These are phyloP conservation scores for Anoplopoma fimbria DNA, from an alignment of 2,113 vertebrate species.

Conservation along the genomic window DNA sequence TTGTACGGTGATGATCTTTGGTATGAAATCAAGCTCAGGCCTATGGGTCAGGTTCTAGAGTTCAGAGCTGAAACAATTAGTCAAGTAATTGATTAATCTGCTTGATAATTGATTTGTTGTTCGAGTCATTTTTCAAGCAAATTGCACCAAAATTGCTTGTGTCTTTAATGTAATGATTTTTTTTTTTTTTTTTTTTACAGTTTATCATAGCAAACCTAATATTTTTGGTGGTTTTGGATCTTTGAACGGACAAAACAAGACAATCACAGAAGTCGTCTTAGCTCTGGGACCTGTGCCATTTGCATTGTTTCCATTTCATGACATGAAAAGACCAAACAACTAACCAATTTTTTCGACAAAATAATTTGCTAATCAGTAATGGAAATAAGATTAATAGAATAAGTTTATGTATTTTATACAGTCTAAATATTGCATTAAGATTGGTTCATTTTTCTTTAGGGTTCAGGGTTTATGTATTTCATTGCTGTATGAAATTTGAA, in stretches of 20 bases:
- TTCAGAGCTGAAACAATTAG: not conserved
- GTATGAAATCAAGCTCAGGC: not conserved
- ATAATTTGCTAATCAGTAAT: not conserved
- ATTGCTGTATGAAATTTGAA: not conserved
- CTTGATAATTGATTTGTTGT: not conserved
- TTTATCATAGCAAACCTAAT: not conserved
- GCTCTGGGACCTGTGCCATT: not conserved
- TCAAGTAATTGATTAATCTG: not conserved
- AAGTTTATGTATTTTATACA: not conserved
- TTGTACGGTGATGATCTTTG: not conserved
- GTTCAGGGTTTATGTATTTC: not conserved
- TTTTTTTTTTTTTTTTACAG: not conserved
- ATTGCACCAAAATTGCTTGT: not conserved
- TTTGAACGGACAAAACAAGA: not conserved
- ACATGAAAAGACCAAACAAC: not conserved
- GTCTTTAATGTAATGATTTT: not conserved
- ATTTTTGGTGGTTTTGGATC: not conserved
- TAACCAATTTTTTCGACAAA: not conserved
- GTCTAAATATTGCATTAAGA: not conserved
- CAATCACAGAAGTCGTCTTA: not conserved
- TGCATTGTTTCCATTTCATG: not conserved
- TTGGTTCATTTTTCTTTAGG: not conserved
- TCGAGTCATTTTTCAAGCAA: not conserved
- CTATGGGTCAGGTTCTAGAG: not conserved
- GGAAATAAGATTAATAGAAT: not conserved